These are phyloP conservation scores for Drosophila siamana DNA, from an alignment of 2,888 invertebrate genomes.

Conservation along the genomic window DNA sequence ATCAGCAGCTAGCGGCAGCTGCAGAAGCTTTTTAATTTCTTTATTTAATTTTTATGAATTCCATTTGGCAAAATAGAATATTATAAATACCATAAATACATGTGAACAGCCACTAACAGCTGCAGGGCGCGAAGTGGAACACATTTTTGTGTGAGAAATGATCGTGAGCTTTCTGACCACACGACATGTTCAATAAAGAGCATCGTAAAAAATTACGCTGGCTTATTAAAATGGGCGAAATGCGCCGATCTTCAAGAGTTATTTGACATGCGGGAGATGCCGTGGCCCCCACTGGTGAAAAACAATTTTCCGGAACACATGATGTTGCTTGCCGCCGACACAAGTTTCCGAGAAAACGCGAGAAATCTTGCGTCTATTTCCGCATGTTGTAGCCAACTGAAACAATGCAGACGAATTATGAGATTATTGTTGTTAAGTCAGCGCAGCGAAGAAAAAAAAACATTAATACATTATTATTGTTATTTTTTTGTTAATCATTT, in stretches of 20 bases:
- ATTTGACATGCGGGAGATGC: no score
- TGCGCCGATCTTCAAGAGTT: conserved; percentile 13
- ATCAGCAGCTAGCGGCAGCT: conserved; percentile 63
- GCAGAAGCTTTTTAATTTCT: conserved; percentile 37
- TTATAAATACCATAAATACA: conserved; percentile 69
- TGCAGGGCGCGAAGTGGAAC: conserved; percentile 49
- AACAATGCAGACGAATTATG: no score
- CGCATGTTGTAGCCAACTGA: no score
- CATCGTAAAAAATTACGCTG: conserved; percentile 34
- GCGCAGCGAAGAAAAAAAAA: not conserved
- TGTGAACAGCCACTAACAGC: conserved; percentile 66
- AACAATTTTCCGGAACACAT: conserved; percentile 10
- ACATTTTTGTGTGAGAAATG: conserved; percentile 35
- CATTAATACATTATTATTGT: conserved; percentile 1
- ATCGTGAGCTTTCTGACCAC: conserved; percentile 35
- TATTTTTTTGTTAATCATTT: not conserved
- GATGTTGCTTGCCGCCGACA: not conserved
- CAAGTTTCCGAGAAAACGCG: not conserved
- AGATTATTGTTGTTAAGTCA: not conserved
- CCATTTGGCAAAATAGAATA: conserved; percentile 41
- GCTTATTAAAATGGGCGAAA: conserved; percentile 15
- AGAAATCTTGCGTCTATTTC: conserved; percentile 6
- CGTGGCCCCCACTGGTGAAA: conserved; percentile 5
- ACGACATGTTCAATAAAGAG: conserved; percentile 53
- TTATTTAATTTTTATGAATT: conserved; percentile 18